Base-by-base conservation (phyloP, 2,888 invertebrate genomes). In the Buathra laborator region DNA sequence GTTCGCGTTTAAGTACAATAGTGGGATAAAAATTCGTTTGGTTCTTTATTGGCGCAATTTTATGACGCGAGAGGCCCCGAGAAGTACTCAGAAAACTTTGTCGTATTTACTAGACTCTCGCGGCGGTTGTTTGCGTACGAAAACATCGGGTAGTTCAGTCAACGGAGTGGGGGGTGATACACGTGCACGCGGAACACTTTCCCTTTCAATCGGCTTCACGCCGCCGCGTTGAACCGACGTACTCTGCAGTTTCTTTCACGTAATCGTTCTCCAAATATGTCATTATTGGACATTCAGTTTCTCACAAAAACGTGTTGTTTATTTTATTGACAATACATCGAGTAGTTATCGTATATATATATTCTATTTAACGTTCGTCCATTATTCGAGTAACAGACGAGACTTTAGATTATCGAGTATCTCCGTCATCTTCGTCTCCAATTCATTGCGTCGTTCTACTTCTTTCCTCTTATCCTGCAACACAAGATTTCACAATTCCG, bases 341-440 rank as follows among this genome's bases (percentile, higher is more conserved):
- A 67, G 46, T 37, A 43, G 1, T 59, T 56, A n/a, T 16, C 19
- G 32, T 37, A 43, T 14, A 46, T 48, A 12, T 24, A 74, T 14
- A 24, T 29, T 59, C 12, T 12, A 24, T 29, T 24, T 1, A 24
- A 59, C 9, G 10, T 10, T 10, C 12, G 6, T 44, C 29, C 43
- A 46, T 90, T 86, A 91, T 83, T 92, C 91, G n/a, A 92, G 86
- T 43, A 90, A 85, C 48, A 92, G 87, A 53, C 92, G 90, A 10
- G 89, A 89, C 75, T 92, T 91, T 51, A 92, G 83, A 78, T 91
- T 92, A 74, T 92, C 92, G 48, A 92, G 85, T 76, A 92, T 91
- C 19, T 92, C 90, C 6, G 90, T 64, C 89, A 92, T 92, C 66
- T 86, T 92, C 62, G 37, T 86, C 75, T 92, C 92, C 87, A 92